Conservation (phyloP, 2,888 invertebrate species). For the Catocala sponsa region DNA sequence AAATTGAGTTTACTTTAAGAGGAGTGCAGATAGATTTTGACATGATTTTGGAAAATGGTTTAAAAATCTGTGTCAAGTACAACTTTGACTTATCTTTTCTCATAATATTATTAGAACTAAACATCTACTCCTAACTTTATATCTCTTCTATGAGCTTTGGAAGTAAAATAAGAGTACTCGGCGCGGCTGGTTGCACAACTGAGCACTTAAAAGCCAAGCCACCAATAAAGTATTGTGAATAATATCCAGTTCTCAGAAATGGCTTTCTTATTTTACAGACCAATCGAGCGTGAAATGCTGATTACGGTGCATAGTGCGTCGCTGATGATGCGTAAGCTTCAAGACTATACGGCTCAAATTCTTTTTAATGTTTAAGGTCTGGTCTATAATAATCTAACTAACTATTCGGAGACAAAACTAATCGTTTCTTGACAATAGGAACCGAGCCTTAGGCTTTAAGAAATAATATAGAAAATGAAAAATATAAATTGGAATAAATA, state of each 20-base stretch:
- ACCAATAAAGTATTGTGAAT: slow-evolving; percentile 25
- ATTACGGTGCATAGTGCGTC: slow-evolving; percentile 22
- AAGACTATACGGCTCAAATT: not conserved
- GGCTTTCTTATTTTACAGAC: slow-evolving; percentile 46
- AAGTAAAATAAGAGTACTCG: not conserved
- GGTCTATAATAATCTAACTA: too few relatives aligned
- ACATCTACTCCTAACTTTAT: too few relatives aligned
- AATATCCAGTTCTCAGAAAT: slow-evolving; percentile 45
- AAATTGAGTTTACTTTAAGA: too few relatives aligned
- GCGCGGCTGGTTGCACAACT: not conserved
- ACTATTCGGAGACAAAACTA: too few relatives aligned
- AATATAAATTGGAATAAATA: too few relatives aligned
- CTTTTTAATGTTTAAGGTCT: not conserved
- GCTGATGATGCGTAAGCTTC: slow-evolving; percentile 14
- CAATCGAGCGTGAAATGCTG: slow-evolving; percentile 43
- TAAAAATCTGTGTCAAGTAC: too few relatives aligned
- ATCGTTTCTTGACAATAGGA: too few relatives aligned
- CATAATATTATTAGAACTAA: too few relatives aligned
- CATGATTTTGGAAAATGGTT: too few relatives aligned
- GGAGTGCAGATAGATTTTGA: too few relatives aligned
- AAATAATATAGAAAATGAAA: too few relatives aligned
- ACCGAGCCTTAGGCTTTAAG: too few relatives aligned
- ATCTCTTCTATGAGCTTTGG: not conserved
- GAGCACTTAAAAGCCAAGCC: slow-evolving; percentile 25
- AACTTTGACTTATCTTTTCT: not conserved